phyloP scores from a whole-genome alignment of 2,888 invertebrate genomes.

The Melinopterus prodromus region DNA sequence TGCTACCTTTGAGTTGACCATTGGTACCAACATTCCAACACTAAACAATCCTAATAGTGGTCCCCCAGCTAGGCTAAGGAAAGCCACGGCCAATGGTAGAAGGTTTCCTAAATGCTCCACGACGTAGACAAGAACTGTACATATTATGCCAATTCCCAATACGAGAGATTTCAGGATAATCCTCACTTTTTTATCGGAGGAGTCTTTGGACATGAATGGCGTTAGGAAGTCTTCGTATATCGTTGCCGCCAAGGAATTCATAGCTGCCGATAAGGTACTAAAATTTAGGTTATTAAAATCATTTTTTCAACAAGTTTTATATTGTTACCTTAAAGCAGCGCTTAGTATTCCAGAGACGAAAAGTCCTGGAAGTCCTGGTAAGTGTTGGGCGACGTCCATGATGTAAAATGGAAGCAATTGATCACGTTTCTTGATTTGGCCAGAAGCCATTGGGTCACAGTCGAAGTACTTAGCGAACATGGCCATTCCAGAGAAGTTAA shows the following conservation, averaged over 20 bases:
- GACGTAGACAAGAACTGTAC: constrained; percentile 74
- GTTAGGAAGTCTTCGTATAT: constrained; percentile 71
- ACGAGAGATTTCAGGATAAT: constrained; percentile 66
- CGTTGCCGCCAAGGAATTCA: constrained; percentile 70
- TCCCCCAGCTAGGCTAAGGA: constrained; percentile 71
- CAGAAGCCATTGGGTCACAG: constrained; percentile 70
- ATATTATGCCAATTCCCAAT: constrained; percentile 67
- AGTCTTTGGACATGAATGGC: constrained; percentile 62
- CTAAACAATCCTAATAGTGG: constrained; percentile 72
- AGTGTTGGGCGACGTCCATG: constrained; percentile 70
- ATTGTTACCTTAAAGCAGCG: constrained; percentile 65
- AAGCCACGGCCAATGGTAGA: constrained; percentile 69
- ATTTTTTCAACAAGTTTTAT: neutral
- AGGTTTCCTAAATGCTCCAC: constrained; percentile 72
- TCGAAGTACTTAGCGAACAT: constrained; percentile 71
- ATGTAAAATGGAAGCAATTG: constrained; percentile 74
- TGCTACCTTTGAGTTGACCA: constrained; percentile 66
- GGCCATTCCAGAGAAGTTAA: constrained; percentile 67
- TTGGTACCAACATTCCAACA: constrained; percentile 71
- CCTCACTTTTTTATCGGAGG: constrained; percentile 64
- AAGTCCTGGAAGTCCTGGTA: constrained; percentile 77
- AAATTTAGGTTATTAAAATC: constrained; percentile 42
- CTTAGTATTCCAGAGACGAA: constrained; percentile 80
- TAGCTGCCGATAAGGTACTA: constrained; percentile 69
- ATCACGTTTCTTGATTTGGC: constrained; percentile 66